phyloP scores from a whole-genome alignment of 1,140 invertebrate species.

The Frieseomelitta varia region DNA sequence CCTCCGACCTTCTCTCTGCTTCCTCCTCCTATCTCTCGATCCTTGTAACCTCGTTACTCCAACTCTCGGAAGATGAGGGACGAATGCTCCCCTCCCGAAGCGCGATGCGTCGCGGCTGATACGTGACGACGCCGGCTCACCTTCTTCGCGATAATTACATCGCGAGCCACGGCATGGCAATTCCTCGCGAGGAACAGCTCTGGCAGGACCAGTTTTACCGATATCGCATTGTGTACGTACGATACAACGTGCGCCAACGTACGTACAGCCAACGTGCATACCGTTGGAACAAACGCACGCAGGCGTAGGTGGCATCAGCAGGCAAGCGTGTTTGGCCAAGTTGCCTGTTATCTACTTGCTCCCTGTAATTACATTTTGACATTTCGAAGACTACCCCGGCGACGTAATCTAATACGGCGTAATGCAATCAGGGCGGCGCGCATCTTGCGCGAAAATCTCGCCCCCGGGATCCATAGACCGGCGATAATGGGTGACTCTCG shows the following conservation, averaged over 20 bases:
- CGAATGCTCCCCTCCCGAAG: slow-evolving; percentile 64
- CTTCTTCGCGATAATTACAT: slow-evolving; percentile 76
- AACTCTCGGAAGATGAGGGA: slow-evolving; percentile 66
- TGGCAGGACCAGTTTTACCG: slow-evolving; percentile 43
- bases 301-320: background rate
- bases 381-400: slow-evolving; percentile 35
- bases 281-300: slow-evolving; percentile 60
- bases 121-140: slow-evolving; percentile 64
- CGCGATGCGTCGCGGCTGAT: slow-evolving; percentile 67
- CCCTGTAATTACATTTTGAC: slow-evolving; percentile 55
- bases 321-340: slow-evolving; percentile 1
- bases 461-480: background rate
- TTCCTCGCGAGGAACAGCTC: slow-evolving; percentile 46
- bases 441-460: slow-evolving; percentile 24
- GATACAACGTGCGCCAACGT: too few species aligned
- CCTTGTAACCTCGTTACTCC: slow-evolving; percentile 72
- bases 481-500: slow-evolving; percentile 17
- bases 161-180: slow-evolving; percentile 71
- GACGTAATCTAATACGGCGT: slow-evolving; percentile 36
- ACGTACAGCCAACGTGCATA: background rate
- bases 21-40: slow-evolving; percentile 59
- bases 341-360: slow-evolving; percentile 39
- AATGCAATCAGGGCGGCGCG: slow-evolving; percentile 28
- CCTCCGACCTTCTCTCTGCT: slow-evolving; percentile 33
- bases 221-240: background rate